Percentiles rank a stretch among this genome's conserved stretches.
Conservation (phyloP, 2,888 invertebrate genomes). For the Phytoseiulus persimilis region DNA sequence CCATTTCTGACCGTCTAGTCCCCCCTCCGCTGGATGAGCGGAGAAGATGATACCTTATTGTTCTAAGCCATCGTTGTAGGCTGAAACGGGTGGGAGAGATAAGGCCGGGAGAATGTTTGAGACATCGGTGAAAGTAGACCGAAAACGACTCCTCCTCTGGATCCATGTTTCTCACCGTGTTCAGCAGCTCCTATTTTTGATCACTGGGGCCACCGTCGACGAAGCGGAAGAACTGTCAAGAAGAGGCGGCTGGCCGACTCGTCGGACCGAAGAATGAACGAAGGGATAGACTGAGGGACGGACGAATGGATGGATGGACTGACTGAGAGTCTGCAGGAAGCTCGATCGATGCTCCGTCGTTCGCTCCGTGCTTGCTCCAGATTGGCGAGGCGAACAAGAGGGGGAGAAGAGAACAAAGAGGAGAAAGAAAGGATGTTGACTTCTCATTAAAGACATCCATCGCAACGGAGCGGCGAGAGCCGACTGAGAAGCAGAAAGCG, state of each 20-base stretch:
- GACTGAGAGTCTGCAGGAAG: not conserved
- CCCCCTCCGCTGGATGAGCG: not conserved
- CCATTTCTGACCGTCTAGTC: not conserved
- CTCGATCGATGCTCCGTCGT: not conserved
- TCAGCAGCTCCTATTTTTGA: not conserved
- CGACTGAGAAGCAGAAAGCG: not conserved
- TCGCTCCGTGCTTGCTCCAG: not conserved
- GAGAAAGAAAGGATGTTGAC: not conserved
- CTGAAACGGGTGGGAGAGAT: not conserved
- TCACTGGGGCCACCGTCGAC: not conserved
- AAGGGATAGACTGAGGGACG: not conserved
- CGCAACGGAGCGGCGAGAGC: not conserved
- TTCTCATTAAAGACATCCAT: slow-evolving; percentile 5
- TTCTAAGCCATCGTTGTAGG: not conserved
- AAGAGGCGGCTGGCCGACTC: not conserved
- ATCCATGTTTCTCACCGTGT: not conserved
- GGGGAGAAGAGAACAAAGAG: not conserved
- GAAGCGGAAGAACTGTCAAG: not conserved
- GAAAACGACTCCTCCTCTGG: not conserved
- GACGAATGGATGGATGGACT: not conserved
- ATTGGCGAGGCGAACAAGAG: not conserved
- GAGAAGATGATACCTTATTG: not conserved
- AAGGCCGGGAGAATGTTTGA: not conserved
- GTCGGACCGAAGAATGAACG: not conserved
- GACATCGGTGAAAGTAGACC: not conserved